phyloP scores from a whole-genome alignment of 2,888 invertebrate genomes.

The Acleris cristana region DNA sequence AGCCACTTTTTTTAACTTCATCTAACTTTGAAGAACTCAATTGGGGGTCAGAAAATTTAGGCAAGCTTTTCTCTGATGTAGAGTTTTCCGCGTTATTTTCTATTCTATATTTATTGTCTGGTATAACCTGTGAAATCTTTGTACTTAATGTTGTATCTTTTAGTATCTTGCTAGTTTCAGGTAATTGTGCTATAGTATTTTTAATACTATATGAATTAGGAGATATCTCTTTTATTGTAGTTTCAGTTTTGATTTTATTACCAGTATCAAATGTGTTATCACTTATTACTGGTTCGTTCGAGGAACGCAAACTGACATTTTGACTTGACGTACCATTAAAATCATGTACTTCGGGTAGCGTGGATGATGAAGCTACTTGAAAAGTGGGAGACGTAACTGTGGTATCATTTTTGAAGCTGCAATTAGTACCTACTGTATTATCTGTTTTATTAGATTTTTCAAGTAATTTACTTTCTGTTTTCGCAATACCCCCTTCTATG shows the following conservation, averaged over 20 bases:
- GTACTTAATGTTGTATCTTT: background rate
- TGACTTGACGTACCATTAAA: background rate
- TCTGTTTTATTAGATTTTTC: constrained; percentile 26
- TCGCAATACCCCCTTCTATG: constrained; percentile 60
- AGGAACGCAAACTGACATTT: background rate
- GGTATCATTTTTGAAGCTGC: background rate
- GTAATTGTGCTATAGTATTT: constrained; percentile 5
- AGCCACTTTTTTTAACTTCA: constrained; percentile 28
- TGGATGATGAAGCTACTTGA: background rate
- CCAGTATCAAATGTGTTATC: constrained; percentile 4
- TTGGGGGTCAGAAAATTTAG: constrained; percentile 37
- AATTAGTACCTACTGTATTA: background rate
- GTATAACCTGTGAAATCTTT: background rate
- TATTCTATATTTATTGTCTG: background rate
- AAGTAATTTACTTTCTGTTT: constrained; percentile 45
- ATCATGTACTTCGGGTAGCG: constrained; percentile 5
- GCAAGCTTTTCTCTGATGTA: constrained; percentile 5
- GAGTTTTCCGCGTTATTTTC: background rate
- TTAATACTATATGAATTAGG: background rate
- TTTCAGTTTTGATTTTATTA: constrained; percentile 9
- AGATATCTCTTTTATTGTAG: background rate
- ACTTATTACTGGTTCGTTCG: constrained; percentile 7
- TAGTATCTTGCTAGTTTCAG: background rate
- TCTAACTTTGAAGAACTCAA: constrained; percentile 5
- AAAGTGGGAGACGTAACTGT: background rate